These are phyloP conservation scores for Dryocosmus kuriphilus DNA, from an alignment of 2,888 invertebrate genomes.

Conservation along the genomic window DNA sequence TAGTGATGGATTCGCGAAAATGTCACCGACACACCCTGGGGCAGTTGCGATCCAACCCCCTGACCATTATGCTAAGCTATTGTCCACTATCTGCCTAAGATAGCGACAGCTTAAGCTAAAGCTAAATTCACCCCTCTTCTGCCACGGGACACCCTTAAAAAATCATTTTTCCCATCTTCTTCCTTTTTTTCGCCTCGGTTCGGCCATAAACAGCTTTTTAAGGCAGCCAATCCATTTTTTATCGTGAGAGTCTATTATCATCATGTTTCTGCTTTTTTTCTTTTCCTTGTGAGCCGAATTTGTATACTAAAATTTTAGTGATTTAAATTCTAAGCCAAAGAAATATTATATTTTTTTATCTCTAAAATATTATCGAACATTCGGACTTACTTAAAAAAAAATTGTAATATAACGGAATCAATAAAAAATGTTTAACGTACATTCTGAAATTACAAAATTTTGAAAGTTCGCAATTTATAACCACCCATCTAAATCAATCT, in stretches of 20 bases:
- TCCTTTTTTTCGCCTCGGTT: neutral
- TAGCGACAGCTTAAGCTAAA: constrained; percentile 66
- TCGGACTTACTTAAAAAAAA: too few relatives aligned
- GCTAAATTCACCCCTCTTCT: constrained; percentile 56
- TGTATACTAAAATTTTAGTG: too few relatives aligned
- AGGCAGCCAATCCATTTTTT: constrained; percentile 3
- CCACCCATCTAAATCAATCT: too few relatives aligned
- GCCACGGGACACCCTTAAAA: constrained; percentile 70
- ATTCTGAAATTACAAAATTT: too few relatives aligned
- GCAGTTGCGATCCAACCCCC: constrained; percentile 67
- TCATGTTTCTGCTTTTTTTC: neutral
- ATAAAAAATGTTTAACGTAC: too few relatives aligned
- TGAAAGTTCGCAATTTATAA: too few relatives aligned
- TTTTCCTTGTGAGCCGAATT: neutral
- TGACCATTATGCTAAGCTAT: constrained; percentile 77
- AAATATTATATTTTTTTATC: too few relatives aligned
- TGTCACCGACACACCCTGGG: constrained; percentile 74
- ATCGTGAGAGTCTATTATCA: neutral
- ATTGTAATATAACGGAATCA: too few relatives aligned
- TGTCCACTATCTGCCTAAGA: constrained; percentile 76
- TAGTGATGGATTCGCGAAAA: constrained; percentile 76
- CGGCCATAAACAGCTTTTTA: neutral
- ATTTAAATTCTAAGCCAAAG: too few relatives aligned
- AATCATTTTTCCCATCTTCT: constrained; percentile 69
- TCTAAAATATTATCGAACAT: too few relatives aligned